Evolutionary conservation across 2,888 invertebrate genomes (phyloP), one percentile per base, ranked within the genome.

Genomic region (Morinoia aosen): DNA sequence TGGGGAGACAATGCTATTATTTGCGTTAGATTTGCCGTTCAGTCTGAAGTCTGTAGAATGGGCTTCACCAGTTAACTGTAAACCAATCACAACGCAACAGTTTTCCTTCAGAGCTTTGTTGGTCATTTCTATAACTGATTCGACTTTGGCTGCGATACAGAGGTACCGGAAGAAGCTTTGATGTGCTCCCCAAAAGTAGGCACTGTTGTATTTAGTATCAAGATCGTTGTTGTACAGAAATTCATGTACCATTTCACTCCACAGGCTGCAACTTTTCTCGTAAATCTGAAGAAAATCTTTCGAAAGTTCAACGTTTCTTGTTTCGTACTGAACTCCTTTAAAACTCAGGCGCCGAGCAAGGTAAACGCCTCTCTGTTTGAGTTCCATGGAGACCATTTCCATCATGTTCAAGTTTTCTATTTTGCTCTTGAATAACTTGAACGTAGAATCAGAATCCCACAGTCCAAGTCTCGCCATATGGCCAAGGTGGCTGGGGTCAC

Each of bases 331-430:
- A 57, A 91, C 91, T 12, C 91, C 91, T 25, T 57, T 91, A 33
- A 91, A 91, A 91, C 91, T 91, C 33, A 91, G 57, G 8, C 91
- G 48, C 4, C 91, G 91, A 57, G 91, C 91, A 33, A 91, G 91
- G 33, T 91, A 91, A 33, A 91, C 91, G 16, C 91, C 91, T 57
- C 48, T 91, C 25, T 91, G 91, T 48, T 91, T 91, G 25, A 91
- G 25, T 57, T 91, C 91, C 91, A 91, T 91, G 8, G 91, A 91
- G 33, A 91, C 91, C 91, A 91, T 91, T 57, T 91, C 91, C 91
- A 91, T 91, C 91, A 91, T 91, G 91, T 91, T 91, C 57, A 91
- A 57, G 57, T 91, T 57, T 91, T 91, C 91, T 57, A 91, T 91
- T 16, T 57, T 56, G 57, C 33, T 91, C 57, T 91, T 91, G 57